These are phyloP conservation scores for Arnoldichthys spilopterus DNA, from an alignment of 2,797 vertebrate genomes.

Conservation along the genomic window DNA sequence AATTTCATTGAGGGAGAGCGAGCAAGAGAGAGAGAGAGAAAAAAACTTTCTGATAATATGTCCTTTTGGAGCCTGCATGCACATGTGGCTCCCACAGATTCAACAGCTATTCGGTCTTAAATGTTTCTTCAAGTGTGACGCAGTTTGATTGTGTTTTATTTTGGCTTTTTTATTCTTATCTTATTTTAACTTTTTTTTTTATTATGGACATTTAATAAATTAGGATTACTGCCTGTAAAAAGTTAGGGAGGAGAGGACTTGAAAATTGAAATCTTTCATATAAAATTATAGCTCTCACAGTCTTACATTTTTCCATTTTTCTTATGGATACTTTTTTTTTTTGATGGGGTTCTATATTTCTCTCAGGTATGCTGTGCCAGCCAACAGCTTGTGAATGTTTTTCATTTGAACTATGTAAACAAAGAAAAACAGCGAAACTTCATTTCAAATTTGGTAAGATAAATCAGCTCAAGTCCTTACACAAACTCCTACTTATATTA, in stretches of 20 bases:
- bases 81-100: conserved; percentile 91
- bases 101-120: conserved; percentile 99
- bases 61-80: conserved; percentile 95
- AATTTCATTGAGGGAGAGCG: conserved; percentile 50
- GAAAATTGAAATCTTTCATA: conserved; percentile 85
- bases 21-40: conserved; percentile 60
- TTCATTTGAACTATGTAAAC: conserved; percentile 91
- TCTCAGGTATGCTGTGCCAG: conserved; percentile 99
- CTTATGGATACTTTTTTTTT: conserved; percentile 80
- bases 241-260: conserved; percentile 92
- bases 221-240: conserved; percentile 81
- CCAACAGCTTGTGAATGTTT: conserved; percentile 99
- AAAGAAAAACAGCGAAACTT: conserved; percentile 71
- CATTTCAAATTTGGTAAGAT: conserved; percentile 81
- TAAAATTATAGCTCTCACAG: conserved; percentile 88
- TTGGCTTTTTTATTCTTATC: conserved; percentile 75
- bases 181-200: conserved; percentile 83
- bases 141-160: conserved; percentile 88
- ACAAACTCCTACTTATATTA: conserved; percentile 64
- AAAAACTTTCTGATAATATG: conserved; percentile 78
- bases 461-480: conserved; percentile 77
- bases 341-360: conserved; percentile 95
- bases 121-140: conserved; percentile 96
- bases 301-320: conserved; percentile 89
- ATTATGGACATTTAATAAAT: conserved; percentile 85